Conservation (phyloP, 2,113 vertebrate species). For the Eulemur rufifrons region DNA sequence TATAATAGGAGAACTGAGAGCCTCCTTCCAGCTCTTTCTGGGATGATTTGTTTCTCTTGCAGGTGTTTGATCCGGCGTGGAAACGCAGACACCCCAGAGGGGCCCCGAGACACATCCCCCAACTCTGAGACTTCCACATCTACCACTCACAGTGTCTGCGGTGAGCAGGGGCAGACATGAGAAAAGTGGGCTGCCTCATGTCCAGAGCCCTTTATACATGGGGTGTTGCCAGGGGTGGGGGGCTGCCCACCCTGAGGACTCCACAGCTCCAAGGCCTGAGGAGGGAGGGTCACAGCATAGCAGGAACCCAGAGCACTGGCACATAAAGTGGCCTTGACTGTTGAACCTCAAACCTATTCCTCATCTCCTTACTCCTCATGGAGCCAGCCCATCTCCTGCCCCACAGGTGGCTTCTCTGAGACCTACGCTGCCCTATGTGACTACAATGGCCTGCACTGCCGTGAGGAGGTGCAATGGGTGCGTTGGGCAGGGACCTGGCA, state of each 20-base stretch:
- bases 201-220: background rate
- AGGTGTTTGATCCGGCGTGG: constrained; percentile 90
- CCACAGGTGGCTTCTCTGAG: constrained; percentile 85
- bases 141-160: constrained; percentile 89
- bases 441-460: constrained; percentile 90
- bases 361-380: background rate
- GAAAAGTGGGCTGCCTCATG: background rate
- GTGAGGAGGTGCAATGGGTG: constrained; percentile 86
- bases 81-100: constrained; percentile 88
- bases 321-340: constrained; percentile 46
- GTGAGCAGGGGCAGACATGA: constrained; percentile 80
- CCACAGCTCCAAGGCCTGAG: background rate
- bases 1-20: background rate
- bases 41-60: constrained; percentile 38
- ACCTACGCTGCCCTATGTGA: constrained; percentile 92
- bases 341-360: constrained; percentile 5
- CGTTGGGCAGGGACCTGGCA: constrained; percentile 16
- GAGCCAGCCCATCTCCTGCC: constrained; percentile 31
- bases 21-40: constrained; percentile 3
- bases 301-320: background rate
- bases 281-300: background rate
- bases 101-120: constrained; percentile 88
- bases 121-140: constrained; percentile 90
- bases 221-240: background rate
- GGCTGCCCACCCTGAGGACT: background rate